Evolutionary conservation across 2,888 invertebrate genomes (phyloP).

Genomic region (Podabrus alpinus): DNA sequence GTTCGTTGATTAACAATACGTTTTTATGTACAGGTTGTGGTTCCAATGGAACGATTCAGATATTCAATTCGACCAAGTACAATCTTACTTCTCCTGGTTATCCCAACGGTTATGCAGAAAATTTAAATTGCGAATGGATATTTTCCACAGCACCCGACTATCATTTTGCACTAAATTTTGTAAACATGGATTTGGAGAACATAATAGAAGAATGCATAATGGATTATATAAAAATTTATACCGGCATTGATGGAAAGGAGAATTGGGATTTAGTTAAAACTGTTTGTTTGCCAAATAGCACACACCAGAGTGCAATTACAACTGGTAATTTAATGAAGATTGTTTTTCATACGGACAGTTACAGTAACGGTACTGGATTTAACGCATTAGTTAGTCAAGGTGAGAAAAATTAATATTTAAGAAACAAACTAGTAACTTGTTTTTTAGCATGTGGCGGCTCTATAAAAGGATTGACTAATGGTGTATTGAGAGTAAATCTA

Average conservation of each 20-base stretch:
- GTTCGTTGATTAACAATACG: too few species aligned
- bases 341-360: conserved; percentile 67
- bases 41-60: conserved; percentile 41
- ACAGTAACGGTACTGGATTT: conserved; percentile 71
- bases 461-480: conserved; percentile 59
- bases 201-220: conserved; percentile 56
- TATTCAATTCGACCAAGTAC: conserved; percentile 36
- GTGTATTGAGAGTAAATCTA: conserved; percentile 57
- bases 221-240: conserved; percentile 68
- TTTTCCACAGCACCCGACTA: conserved; percentile 64
- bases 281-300: conserved; percentile 60
- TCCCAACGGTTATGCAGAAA: conserved; percentile 67
- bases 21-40: conserved; percentile 38
- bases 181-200: conserved; percentile 65
- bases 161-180: conserved; percentile 65
- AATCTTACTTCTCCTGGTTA: conserved; percentile 75
- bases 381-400: conserved; percentile 47
- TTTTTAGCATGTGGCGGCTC: conserved; percentile 71
- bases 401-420: background rate
- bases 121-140: conserved; percentile 75
- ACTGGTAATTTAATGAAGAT: conserved; percentile 66
- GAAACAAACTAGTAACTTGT: background rate
- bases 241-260: conserved; percentile 52
- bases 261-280: conserved; percentile 62
- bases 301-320: conserved; percentile 42